These are phyloP conservation scores for Temnothorax rugatulus DNA, from an alignment of 2,888 invertebrate species.

Conservation along the genomic window DNA sequence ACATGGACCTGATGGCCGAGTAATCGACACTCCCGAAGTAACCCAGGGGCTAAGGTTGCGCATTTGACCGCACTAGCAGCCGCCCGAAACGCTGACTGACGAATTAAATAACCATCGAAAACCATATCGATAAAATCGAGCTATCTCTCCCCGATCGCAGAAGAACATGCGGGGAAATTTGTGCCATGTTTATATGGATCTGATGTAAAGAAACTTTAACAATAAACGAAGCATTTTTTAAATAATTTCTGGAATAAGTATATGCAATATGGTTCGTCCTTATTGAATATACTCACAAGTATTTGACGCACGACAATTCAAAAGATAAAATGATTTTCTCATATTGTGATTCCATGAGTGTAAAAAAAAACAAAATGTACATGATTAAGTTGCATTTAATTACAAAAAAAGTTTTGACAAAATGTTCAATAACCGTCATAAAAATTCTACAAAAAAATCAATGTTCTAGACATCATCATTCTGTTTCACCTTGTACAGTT, in stretches of 20 bases:
- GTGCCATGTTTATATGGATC: slow-evolving; percentile 49
- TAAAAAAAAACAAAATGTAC: too few species aligned
- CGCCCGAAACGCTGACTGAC: slow-evolving; percentile 61
- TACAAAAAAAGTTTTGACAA: neutral
- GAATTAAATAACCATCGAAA: neutral
- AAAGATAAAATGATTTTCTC: neutral
- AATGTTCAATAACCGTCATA: neutral
- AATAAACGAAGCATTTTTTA: slow-evolving; percentile 58
- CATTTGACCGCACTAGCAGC: slow-evolving; percentile 79
- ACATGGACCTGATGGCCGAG: slow-evolving; percentile 79
- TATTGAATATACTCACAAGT: neutral
- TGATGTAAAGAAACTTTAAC: slow-evolving; percentile 14
- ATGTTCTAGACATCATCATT: neutral
- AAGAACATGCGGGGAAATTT: neutral
- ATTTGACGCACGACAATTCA: neutral
- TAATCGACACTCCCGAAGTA: slow-evolving; percentile 83
- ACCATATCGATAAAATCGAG: neutral
- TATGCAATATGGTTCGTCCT: neutral
- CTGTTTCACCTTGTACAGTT: slow-evolving; percentile 69
- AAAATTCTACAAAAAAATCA: slow-evolving; percentile 10
- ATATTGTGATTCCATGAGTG: neutral
- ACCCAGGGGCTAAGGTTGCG: slow-evolving; percentile 81
- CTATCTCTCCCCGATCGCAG: neutral
- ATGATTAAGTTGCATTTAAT: too few species aligned
- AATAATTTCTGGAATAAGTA: neutral